These are phyloP conservation scores for Spodoptera exigua DNA, from an alignment of 2,888 invertebrate genomes.

Conservation along the genomic window DNA sequence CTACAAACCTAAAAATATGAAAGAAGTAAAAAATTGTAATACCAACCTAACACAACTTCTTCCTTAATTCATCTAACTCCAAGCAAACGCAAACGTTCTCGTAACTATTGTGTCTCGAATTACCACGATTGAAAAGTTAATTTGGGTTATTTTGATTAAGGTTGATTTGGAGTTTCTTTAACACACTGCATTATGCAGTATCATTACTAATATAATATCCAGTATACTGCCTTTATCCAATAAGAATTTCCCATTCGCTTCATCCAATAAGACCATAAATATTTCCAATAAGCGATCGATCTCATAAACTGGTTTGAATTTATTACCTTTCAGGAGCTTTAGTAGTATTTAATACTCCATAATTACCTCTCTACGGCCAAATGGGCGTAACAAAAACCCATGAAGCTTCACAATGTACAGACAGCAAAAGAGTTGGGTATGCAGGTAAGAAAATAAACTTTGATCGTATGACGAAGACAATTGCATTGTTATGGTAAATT, in stretches of 20 bases:
- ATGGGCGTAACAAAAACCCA: conserved; percentile 47
- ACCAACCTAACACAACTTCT: too few species aligned
- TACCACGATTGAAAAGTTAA: too few species aligned
- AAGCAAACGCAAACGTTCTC: too few species aligned
- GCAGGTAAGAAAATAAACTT: not conserved
- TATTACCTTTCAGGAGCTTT: conserved; percentile 53
- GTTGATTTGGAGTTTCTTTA: too few species aligned
- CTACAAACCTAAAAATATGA: too few species aligned
- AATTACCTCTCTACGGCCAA: conserved; percentile 40
- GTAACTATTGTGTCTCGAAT: too few species aligned
- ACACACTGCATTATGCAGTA: not conserved
- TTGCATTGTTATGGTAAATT: too few species aligned
- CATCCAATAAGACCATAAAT: conserved; percentile 21
- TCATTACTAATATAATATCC: too few species aligned
- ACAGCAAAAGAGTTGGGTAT: conserved; percentile 28
- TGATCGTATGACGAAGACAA: not conserved
- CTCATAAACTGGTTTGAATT: conserved; percentile 45
- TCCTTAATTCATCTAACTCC: too few species aligned
- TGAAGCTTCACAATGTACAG: conserved; percentile 45
- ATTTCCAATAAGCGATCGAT: conserved; percentile 49
- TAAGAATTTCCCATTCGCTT: conserved; percentile 11
- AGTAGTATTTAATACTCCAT: conserved; percentile 50
- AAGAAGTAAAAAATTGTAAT: too few species aligned
- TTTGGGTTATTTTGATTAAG: too few species aligned
- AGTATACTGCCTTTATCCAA: not conserved